Evolutionary conservation across 2,888 invertebrate genomes (phyloP).

Genomic region (Suillia variegata): DNA sequence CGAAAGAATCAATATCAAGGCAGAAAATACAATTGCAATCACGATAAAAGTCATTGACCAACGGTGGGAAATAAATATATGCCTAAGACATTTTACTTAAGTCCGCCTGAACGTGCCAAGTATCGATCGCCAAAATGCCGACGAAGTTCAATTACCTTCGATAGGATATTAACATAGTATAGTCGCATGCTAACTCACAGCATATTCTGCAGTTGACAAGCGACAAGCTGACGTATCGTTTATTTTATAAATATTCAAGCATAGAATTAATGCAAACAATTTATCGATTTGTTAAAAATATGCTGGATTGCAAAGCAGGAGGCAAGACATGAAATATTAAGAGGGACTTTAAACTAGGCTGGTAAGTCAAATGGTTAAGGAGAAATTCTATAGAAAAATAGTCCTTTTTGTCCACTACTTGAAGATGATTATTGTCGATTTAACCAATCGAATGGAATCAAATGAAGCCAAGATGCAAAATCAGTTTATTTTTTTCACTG

Average conservation of each 20-base stretch:
- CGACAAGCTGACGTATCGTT: conserved; percentile 3
- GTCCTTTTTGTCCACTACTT: too few species aligned
- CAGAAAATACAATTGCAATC: background rate
- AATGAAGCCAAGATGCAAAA: too few species aligned
- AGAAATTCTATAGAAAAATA: too few species aligned
- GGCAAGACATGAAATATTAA: too few species aligned
- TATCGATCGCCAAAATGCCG: background rate
- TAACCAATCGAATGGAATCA: too few species aligned
- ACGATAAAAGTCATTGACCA: background rate
- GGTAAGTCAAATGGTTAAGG: too few species aligned
- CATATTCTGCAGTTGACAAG: background rate
- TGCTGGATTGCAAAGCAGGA: background rate
- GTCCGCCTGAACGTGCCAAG: background rate
- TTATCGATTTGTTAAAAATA: background rate
- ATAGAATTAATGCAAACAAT: conserved; percentile 2
- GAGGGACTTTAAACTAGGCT: too few species aligned
- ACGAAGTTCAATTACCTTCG: background rate
- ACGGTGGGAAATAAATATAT: background rate
- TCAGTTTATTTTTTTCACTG: too few species aligned
- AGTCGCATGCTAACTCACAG: too few species aligned
- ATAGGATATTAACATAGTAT: background rate
- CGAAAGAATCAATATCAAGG: too few species aligned
- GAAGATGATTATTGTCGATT: too few species aligned
- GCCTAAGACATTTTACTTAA: background rate
- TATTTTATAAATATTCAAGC: conserved; percentile 12